These are phyloP conservation scores for Zenarchopterus dispar DNA, from an alignment of 2,797 vertebrate genomes.

Conservation along the genomic window DNA sequence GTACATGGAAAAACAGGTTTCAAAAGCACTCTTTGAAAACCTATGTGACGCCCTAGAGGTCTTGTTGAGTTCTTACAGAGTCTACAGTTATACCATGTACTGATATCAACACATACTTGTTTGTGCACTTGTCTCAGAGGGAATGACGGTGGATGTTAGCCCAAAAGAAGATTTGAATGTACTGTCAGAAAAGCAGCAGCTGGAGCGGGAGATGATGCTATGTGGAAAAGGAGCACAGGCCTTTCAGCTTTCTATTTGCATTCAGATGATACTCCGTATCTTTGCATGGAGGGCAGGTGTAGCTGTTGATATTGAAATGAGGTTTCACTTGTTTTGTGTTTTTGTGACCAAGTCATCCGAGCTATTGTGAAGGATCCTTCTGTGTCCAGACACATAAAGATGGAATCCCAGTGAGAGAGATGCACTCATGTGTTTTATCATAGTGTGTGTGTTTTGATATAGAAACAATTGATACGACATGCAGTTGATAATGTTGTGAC, in stretches of 20 bases:
- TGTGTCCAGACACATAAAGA: constrained; percentile 15
- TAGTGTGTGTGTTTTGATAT: too few species aligned
- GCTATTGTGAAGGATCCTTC: constrained; percentile 17
- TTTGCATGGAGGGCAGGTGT: constrained; percentile 70
- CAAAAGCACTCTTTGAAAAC: too few species aligned
- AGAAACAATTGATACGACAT: too few species aligned
- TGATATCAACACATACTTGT: constrained; percentile 19
- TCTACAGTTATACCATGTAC: not conserved
- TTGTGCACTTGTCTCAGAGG: constrained; percentile 9
- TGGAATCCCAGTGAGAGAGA: too few species aligned
- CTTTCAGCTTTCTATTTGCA: constrained; percentile 58
- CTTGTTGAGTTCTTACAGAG: too few species aligned
- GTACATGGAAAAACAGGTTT: too few species aligned
- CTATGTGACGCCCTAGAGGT: not conserved
- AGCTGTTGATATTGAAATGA: constrained; percentile 73
- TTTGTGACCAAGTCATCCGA: constrained; percentile 38
- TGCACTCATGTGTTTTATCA: too few species aligned
- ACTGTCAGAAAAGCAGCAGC: not conserved
- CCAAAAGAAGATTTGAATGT: constrained; percentile 52
- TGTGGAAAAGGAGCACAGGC: constrained; percentile 30
- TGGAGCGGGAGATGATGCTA: too few species aligned
- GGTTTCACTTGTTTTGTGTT: constrained; percentile 43
- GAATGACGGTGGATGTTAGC: constrained; percentile 68
- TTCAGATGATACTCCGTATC: constrained; percentile 64
- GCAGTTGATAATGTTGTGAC: too few species aligned